Conservation (phyloP, 2,888 invertebrate species). For the Anoncus sp. region DNA sequence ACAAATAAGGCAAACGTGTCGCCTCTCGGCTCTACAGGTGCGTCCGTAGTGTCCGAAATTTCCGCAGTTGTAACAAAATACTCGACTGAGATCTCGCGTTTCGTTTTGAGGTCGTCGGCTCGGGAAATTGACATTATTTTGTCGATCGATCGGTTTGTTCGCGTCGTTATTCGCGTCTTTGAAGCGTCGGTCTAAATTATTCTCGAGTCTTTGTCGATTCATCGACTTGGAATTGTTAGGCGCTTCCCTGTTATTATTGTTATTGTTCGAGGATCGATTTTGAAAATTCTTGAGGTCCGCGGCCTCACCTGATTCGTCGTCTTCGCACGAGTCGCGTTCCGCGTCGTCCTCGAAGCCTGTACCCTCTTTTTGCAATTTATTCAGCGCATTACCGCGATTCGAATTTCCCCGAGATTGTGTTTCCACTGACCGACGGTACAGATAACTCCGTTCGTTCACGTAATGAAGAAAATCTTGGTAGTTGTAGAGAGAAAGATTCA, state of each 20-base stretch:
- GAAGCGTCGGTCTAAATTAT: too few relatives aligned
- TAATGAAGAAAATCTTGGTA: constrained; percentile 50
- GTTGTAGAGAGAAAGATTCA: constrained; percentile 21
- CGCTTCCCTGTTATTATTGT: too few relatives aligned
- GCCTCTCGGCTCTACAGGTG: constrained; percentile 26
- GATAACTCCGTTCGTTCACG: constrained; percentile 45
- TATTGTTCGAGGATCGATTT: too few relatives aligned
- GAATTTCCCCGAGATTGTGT: not conserved
- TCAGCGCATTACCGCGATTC: not conserved
- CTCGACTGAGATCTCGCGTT: constrained; percentile 23
- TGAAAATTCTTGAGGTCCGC: too few relatives aligned
- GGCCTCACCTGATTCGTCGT: too few relatives aligned
- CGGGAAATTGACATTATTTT: too few relatives aligned
- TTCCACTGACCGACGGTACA: constrained; percentile 32
- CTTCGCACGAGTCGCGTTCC: not conserved
- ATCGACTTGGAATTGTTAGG: too few relatives aligned
- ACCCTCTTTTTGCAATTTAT: constrained; percentile 5
- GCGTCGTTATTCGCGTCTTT: too few relatives aligned
- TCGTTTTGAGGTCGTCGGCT: too few relatives aligned
- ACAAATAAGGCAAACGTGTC: constrained; percentile 29
- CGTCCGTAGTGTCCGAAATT: constrained; percentile 29
- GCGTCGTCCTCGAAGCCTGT: not conserved
- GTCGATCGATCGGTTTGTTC: too few relatives aligned
- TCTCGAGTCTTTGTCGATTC: too few relatives aligned
- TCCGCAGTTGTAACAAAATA: constrained; percentile 43